A percentile compares a stretch with the other conserved stretches of the same genome.
These are phyloP conservation scores for Parambassis ranga DNA, from an alignment of 2,797 vertebrate species.

Conservation along the genomic window DNA sequence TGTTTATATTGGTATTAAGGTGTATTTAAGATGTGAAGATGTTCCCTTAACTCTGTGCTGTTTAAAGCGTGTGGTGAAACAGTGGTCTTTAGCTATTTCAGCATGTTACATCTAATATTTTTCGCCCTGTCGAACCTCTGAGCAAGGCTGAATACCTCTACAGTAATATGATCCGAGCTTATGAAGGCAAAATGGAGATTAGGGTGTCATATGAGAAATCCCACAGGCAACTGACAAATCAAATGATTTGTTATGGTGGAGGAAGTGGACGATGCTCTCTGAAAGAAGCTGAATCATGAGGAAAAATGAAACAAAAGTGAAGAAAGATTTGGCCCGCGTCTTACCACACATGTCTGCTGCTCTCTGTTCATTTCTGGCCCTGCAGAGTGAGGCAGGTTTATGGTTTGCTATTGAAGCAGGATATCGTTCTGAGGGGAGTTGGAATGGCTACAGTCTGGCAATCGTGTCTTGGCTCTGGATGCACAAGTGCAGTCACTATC, in stretches of 20 bases:
- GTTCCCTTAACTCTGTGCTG: constrained; percentile 18
- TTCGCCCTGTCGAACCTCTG: constrained; percentile 36
- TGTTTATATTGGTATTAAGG: constrained; percentile 46
- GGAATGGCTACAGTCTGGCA: constrained; percentile 55
- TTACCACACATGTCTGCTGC: constrained; percentile 51
- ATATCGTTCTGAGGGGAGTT: constrained; percentile 61
- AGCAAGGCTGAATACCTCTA: constrained; percentile 31
- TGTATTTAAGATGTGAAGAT: constrained; percentile 44
- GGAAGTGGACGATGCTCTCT: constrained; percentile 43
- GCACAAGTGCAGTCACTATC: constrained; percentile 48
- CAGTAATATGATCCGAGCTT: constrained; percentile 53
- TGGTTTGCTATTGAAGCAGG: constrained; percentile 64
- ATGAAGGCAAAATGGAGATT: constrained; percentile 61
- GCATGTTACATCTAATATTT: constrained; percentile 26
- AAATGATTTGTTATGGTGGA: constrained; percentile 58
- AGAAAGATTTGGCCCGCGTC: constrained; percentile 47
- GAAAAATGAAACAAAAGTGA: constrained; percentile 56
- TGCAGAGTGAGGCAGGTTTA: constrained; percentile 58
- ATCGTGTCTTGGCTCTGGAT: constrained; percentile 44
- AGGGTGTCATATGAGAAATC: constrained; percentile 57
- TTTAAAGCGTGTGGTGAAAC: constrained; percentile 27
- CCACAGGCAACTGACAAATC: constrained; percentile 57
- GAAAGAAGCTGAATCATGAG: constrained; percentile 52
- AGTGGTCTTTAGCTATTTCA: constrained; percentile 29
- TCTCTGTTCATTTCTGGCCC: constrained; percentile 49